Base-by-base conservation (phyloP, 2,888 invertebrate genomes). In the Listrodromus nycthemerus region DNA sequence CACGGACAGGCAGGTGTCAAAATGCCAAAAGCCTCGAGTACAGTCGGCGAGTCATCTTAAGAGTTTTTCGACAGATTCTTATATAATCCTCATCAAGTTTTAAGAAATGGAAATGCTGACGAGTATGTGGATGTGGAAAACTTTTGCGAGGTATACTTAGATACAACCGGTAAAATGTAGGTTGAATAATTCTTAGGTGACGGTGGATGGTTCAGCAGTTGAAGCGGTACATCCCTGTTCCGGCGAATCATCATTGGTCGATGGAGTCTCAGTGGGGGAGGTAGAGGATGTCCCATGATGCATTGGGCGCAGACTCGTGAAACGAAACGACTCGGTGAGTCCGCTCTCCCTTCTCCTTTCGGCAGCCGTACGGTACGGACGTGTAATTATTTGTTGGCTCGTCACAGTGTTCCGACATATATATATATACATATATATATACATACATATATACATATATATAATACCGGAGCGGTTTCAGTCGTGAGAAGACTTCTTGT, bases 331-430 rank as follows among this genome's bases (percentile, higher is more conserved):
- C 85, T 86, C 85, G 84, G 85, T 84, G 82, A 85, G 87, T 81
- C 67, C 74, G 70, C 81, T 89, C 91, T 88, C 86, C 88, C 92
- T 93, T 92, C 93, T 93, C 91, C 90, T 89, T 90, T 91, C 90
- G 91, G 91, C 91, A 88, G 91, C 88, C 92, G 89, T 89, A 85
- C 89, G 75, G 90, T 88, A 83, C 89, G 88, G 92, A 92, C 90
- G 90, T 89, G 84, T 78, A 79, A 83, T 81, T 80, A 73, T 85
- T 83, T 66, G 75, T 77, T 52, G 30, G 71, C 73, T 77, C 81
- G 66, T 69, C 30, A 58, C 63, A 67, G 74, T 82, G 73, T 82
- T 81, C 48, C 37, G 37, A 37, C 2, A 37, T 50, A 33, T 67
- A 65, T 48, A 69, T 37, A 41, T 16, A 45, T 41, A 33, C 67